Evolutionary conservation across 2,888 invertebrate species (phyloP).

Genomic region (Orgyia antiqua): DNA sequence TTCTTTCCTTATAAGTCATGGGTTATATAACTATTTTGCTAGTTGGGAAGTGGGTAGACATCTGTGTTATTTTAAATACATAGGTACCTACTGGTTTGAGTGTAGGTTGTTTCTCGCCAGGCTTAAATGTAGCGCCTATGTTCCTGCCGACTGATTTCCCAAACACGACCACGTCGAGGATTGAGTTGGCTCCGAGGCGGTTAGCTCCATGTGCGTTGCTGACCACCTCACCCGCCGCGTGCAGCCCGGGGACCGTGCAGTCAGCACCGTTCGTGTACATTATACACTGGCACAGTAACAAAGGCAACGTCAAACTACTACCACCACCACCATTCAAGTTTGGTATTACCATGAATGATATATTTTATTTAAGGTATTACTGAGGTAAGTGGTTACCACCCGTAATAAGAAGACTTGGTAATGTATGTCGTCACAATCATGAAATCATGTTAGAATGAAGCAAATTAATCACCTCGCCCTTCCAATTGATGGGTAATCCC

Average conservation of each 20-base stretch:
- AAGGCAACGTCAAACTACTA: too few species aligned
- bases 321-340: too few species aligned
- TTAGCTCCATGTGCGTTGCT: constrained; percentile 99
- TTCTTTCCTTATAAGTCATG: too few species aligned
- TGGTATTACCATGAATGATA: too few species aligned
- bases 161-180: constrained; percentile 97
- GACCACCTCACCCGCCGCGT: constrained; percentile 94
- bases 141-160: constrained; percentile 95
- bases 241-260: constrained; percentile 88
- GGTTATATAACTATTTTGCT: too few species aligned
- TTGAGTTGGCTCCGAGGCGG: constrained; percentile 97
- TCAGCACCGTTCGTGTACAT: constrained; percentile 79
- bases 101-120: constrained; percentile 86
- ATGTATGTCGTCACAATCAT: too few species aligned
- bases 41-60: too few species aligned
- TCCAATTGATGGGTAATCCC: constrained; percentile 97
- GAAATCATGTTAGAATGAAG: too few species aligned
- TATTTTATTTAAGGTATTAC: too few species aligned
- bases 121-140: constrained; percentile 87
- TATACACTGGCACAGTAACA: constrained; percentile 75
- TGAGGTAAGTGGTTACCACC: constrained; percentile 81
- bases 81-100: constrained; percentile 83
- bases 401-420: too few species aligned
- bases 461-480: constrained; percentile 83
- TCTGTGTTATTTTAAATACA: too few species aligned